phyloP scores from a whole-genome alignment of 2,797 vertebrate genomes.

The Pempheris klunzingeri region DNA sequence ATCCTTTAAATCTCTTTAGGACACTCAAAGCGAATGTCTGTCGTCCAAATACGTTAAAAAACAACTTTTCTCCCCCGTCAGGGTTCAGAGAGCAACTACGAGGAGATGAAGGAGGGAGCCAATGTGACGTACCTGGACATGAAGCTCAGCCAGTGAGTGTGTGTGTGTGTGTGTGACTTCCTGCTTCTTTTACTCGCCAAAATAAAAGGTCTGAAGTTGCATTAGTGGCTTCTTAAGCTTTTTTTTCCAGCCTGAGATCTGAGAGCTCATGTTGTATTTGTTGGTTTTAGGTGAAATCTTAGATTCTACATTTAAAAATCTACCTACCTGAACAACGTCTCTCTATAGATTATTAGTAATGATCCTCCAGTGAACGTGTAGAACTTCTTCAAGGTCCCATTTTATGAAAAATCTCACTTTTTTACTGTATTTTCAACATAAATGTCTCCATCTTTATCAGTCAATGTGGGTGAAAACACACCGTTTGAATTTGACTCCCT shows the following conservation, averaged over 20 bases:
- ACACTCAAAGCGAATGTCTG: no score
- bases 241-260: no score
- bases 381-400: background rate
- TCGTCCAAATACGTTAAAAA: background rate
- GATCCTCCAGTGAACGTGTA: background rate
- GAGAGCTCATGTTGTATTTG: no score
- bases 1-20: background rate
- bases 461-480: no score
- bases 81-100: conserved; percentile 96
- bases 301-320: background rate
- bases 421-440: no score
- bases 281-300: background rate
- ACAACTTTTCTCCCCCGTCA: conserved; percentile 58
- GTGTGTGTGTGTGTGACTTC: background rate
- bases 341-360: background rate
- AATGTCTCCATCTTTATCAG: no score
- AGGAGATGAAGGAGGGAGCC: conserved; percentile 92
- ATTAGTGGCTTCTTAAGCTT: no score
- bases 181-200: background rate
- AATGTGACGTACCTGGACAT: conserved; percentile 92
- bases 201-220: background rate
- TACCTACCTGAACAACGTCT: background rate
- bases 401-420: no score
- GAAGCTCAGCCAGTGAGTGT: conserved; percentile 91
- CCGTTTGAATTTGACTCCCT: no score